Base-by-base conservation (phyloP, 2,797 vertebrate species). In the Hoplostethus mediterraneus region DNA sequence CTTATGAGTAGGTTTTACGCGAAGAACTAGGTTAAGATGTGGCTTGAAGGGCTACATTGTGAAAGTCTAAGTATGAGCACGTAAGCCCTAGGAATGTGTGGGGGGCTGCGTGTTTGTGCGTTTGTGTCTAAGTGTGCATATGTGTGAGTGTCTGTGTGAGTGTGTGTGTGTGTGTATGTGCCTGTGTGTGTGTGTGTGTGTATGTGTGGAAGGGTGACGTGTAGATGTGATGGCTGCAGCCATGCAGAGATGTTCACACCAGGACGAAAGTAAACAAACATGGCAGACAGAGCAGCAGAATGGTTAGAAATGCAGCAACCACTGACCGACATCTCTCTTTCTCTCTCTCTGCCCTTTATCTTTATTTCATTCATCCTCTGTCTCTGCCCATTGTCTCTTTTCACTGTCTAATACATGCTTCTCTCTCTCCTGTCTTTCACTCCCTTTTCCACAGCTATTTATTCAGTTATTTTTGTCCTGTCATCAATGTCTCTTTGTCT, bases 11-110 rank as follows among this genome's bases (percentile, higher is more conserved):
- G 88, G 85, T 85, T 89, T 90, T 84, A 79, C 89, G 80, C 8
- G 73, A 81, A 87, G 85, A 92, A 90, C 77, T 92, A 66, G 92
- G 92, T 91, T 93, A 93, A 92, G 90, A 89, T 86, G 88, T 92
- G 82, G 87, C 91, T 92, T 42, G 80, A 79, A 90, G 92, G 89
- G 76, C 71, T 87, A 85, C n/a, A 85, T 87, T 90, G 82, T 89
- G 84, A 87, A 83, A 75, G 77, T 70, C 56, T 73, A 77, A 83
- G 77, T 72, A 66, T 33, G 80, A 77, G 83, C 9, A 56, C 77
- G 67, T 73, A 68, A 86, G 83, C 82, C 89, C 82, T 63, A 82
- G 71, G 82, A 84, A 71, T 73, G 63, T 75, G 73, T 78, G 73
- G 47, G 77, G 63, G 77, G 31, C 21, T 21, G 21, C 21, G 21